These are phyloP conservation scores for Scleropages formosus DNA, from an alignment of 2,797 vertebrate genomes.

Conservation along the genomic window DNA sequence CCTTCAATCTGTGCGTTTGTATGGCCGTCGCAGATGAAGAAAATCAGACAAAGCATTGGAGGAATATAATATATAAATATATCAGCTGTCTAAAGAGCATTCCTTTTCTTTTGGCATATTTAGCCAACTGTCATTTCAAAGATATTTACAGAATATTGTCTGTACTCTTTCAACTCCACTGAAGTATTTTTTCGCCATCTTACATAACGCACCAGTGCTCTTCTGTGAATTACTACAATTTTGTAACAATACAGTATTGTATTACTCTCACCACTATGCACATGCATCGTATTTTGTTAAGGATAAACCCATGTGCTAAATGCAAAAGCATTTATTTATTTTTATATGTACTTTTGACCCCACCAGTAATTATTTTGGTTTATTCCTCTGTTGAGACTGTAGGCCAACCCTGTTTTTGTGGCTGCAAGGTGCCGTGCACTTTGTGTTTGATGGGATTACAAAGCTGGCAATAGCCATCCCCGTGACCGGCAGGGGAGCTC, in stretches of 20 bases:
- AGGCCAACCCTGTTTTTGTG: slow-evolving; percentile 11
- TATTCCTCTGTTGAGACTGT: slow-evolving; percentile 22
- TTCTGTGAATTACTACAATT: slow-evolving; percentile 5
- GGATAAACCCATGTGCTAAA: neutral
- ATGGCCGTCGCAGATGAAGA: slow-evolving; percentile 26
- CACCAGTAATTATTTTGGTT: slow-evolving; percentile 16
- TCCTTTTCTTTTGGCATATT: slow-evolving; percentile 30
- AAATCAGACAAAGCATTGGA: slow-evolving; percentile 26
- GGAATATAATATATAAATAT: slow-evolving; percentile 25
- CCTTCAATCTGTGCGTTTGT: slow-evolving; percentile 27
- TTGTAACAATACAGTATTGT: neutral
- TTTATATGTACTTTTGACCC: slow-evolving; percentile 10
- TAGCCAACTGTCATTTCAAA: neutral
- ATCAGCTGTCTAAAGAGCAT: slow-evolving; percentile 23
- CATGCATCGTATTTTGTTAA: neutral
- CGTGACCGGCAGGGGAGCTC: slow-evolving; percentile 32
- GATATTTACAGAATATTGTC: neutral
- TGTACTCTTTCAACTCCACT: neutral
- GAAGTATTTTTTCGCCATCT: neutral
- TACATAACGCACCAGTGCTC: neutral
- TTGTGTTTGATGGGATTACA: slow-evolving; percentile 40
- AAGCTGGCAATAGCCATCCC: slow-evolving; percentile 29
- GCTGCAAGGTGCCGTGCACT: slow-evolving; percentile 23
- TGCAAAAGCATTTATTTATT: neutral
- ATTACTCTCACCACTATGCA: neutral